Base-by-base conservation (phyloP, 92 coral and sea anemone species). In the Epizoanthus illoricatus region DNA sequence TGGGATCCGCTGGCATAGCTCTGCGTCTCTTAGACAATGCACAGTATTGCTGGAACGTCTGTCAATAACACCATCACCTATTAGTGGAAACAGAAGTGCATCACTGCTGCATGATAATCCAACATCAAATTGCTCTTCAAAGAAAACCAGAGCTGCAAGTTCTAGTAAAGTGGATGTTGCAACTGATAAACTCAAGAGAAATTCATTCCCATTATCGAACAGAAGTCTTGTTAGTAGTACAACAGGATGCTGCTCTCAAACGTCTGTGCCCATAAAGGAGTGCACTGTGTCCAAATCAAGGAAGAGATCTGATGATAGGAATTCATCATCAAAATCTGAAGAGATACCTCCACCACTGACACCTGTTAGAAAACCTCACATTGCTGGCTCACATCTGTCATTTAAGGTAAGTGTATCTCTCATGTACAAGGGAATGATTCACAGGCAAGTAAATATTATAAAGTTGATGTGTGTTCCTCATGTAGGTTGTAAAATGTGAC, bases 281-380 rank as follows among this genome's bases (percentile, higher is more conserved):
- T 92, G 97, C 71, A 92, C 92, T 36, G 94, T 93, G 17, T 60
- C 87, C 18, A 41, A 73, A 65, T 78, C 82, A 43, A 87, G 91
- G 79, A 58, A 87, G 76, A 55, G 74, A 65, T 24, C 61, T 78
- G 36, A 59, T 71, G 80, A 60, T 5, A 70, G 56, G 73, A 10
- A 23, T 60, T 15, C 68, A 81, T 78, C 23, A 15, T 63, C 61
- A 42, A 39, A 78, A 43, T 62, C 20, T 63, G 71, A 18, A 7
- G 17, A 42, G 8, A 62, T 16, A 36, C 49, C 43, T 4, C 13
- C 11, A 20, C 20, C 57, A 17, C 16, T 42, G 41, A 78, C 82
- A 45, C 82, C 82, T 19, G 61, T 43, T 1, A 64, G 65, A n/a
- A 78, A 43, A 7, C 28, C 5, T 15, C 59, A 16, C 17, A 17